Evolutionary conservation across 2,888 invertebrate species (phyloP).

Genomic region (Dicycla oo): DNA sequence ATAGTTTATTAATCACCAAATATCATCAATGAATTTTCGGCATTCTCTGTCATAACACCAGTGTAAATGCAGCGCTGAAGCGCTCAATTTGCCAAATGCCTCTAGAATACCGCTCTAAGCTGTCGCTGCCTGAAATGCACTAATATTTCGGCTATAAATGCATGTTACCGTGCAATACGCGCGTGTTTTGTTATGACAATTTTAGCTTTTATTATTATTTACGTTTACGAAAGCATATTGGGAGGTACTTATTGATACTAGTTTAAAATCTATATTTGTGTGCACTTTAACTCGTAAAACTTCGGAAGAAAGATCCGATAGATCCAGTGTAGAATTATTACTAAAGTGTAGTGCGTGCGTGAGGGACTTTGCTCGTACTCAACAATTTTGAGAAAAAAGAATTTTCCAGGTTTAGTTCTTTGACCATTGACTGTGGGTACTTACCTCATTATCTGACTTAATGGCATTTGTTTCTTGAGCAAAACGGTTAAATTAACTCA

Average conservation of each 20-base stretch:
- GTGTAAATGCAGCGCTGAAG: slow-evolving; percentile 22
- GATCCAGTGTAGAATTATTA: no score
- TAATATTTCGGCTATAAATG: slow-evolving; percentile 22
- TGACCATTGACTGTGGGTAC: background rate
- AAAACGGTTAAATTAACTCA: background rate
- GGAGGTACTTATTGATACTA: no score
- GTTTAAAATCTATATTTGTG: no score
- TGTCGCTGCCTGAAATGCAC: slow-evolving; percentile 22
- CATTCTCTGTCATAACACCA: slow-evolving; percentile 6
- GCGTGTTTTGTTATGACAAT: background rate
- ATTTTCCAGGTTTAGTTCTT: background rate
- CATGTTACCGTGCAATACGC: background rate
- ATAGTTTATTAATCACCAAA: background rate
- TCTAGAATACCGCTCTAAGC: slow-evolving; percentile 28
- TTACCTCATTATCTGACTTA: background rate
- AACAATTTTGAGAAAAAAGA: no score
- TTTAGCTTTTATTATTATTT: slow-evolving; percentile 10
- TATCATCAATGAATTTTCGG: background rate
- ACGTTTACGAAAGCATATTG: background rate
- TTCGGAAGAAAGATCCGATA: background rate
- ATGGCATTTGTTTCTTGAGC: background rate
- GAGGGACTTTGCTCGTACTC: no score
- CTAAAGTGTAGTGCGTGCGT: no score
- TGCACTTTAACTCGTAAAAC: background rate
- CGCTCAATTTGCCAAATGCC: slow-evolving; percentile 44